Base-by-base conservation (phyloP, 2,113 vertebrate genomes). In the Girardinichthys multiradiatus region DNA sequence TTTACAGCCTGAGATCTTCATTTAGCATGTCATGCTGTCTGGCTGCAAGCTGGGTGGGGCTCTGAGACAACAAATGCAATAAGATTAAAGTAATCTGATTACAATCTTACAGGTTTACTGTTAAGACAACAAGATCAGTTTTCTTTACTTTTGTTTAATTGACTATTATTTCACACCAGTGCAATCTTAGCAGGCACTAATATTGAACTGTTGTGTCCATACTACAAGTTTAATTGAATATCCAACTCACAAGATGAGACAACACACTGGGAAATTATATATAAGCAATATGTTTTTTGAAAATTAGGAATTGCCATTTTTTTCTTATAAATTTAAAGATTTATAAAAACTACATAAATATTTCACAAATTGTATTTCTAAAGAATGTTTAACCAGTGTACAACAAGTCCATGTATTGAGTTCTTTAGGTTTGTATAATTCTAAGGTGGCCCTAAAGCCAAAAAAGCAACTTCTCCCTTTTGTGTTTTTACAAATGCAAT, bases 11-110 rank as follows among this genome's bases (percentile, higher is more conserved):
- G 42, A 77, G 12, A 76, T 54, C 67, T 68, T 77, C 45, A 57
- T 66, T 62, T 28, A 51, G 67, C 28, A 60, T n/a, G 26, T 72
- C 63, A 31, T 66, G 57, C 35, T 58, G 64, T 35, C 76, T 0
- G 66, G 35, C 26, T 74, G 64, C 14, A 39, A 37, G 35, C n/a
- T 68, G 57, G 48, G 65, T 58, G 76, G 77, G 37, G 26, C 72
- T 35, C 35, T 21, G 1, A 69, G 27, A 29, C 11, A 21, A 62
- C 65, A 64, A 60, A 14, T 15, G 79, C 70, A 81, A 84, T 76
- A 51, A 59, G 77, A 81, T 87, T 83, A 81, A 30, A 77, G 77
- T 89, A 88, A 83, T 84, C 76, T 80, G 81, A 89, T 85, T 85
- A 91, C 86, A 60, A 42, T 33, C 45, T 51, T 61, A 62, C 48